Conservation (phyloP, 1,140 invertebrate genomes). For the Rhopalosiphum maidis region DNA sequence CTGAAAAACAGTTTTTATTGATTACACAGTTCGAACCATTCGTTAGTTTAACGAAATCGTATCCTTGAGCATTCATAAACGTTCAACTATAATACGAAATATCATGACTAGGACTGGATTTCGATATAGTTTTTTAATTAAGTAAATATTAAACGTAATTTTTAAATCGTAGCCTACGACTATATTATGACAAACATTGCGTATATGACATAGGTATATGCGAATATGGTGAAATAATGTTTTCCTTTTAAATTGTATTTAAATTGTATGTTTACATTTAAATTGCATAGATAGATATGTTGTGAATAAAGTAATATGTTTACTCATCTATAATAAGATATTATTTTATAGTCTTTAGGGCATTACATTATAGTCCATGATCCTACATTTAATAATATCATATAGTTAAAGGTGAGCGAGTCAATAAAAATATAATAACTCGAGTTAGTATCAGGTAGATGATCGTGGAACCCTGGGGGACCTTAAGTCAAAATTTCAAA, state of each 20-base stretch:
- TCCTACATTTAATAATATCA: not conserved
- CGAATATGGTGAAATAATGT: not conserved
- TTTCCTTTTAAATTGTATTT: not conserved
- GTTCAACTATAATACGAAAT: not conserved
- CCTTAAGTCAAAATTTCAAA: not conserved
- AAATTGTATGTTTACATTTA: not conserved
- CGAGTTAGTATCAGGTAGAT: not conserved
- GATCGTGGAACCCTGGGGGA: not conserved
- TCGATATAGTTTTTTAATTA: not conserved
- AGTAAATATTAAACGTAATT: not conserved
- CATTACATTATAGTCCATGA: not conserved
- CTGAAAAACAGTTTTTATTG: not conserved
- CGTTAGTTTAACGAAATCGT: not conserved
- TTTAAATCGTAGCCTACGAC: not conserved
- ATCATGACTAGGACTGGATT: not conserved
- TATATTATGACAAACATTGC: not conserved
- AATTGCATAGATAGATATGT: not conserved
- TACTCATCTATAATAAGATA: not conserved
- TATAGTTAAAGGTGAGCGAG: not conserved
- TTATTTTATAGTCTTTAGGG: not conserved
- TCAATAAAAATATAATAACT: not conserved
- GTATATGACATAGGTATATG: not conserved
- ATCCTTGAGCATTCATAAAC: not conserved
- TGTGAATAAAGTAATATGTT: not conserved
- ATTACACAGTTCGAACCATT: not conserved